phyloP scores from a whole-genome alignment of 2,888 invertebrate species.

The Pseudoips prasinana region DNA sequence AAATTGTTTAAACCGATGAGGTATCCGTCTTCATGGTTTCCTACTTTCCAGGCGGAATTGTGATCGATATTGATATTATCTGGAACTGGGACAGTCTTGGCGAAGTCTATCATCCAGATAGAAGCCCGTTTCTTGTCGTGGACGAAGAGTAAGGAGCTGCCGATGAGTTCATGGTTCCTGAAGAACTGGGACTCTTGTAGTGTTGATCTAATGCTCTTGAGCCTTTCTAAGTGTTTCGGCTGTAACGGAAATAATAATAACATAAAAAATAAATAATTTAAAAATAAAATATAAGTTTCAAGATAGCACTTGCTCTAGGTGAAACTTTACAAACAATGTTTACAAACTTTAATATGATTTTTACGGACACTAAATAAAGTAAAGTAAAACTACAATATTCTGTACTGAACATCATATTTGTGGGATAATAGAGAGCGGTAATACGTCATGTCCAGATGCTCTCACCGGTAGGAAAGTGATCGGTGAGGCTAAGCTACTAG shows the following conservation, averaged over 20 bases:
- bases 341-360: too few relatives aligned
- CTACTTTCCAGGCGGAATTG: conserved; percentile 93
- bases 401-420: too few relatives aligned
- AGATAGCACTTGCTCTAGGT: too few relatives aligned
- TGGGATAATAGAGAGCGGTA: too few relatives aligned
- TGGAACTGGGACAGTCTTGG: conserved; percentile 94
- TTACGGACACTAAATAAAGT: too few relatives aligned
- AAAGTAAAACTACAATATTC: too few relatives aligned
- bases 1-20: conserved; percentile 95
- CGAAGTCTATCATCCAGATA: conserved; percentile 99
- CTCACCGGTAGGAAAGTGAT: too few relatives aligned
- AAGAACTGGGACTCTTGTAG: conserved; percentile 95
- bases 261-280: too few relatives aligned
- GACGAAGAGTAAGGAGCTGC: conserved; percentile 96
- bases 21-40: conserved; percentile 98
- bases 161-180: conserved; percentile 95
- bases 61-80: conserved; percentile 89
- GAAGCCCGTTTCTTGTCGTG: conserved; percentile 94
- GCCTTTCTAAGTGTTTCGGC: conserved; percentile 91
- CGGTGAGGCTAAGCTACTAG: too few relatives aligned
- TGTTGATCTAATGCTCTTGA: conserved; percentile 91
- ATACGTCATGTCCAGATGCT: too few relatives aligned
- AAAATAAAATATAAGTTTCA: too few relatives aligned
- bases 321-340: too few relatives aligned
- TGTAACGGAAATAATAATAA: conserved; percentile 62